Conservation (phyloP, 2,888 invertebrate species). For the Silvanus unidentatus region DNA sequence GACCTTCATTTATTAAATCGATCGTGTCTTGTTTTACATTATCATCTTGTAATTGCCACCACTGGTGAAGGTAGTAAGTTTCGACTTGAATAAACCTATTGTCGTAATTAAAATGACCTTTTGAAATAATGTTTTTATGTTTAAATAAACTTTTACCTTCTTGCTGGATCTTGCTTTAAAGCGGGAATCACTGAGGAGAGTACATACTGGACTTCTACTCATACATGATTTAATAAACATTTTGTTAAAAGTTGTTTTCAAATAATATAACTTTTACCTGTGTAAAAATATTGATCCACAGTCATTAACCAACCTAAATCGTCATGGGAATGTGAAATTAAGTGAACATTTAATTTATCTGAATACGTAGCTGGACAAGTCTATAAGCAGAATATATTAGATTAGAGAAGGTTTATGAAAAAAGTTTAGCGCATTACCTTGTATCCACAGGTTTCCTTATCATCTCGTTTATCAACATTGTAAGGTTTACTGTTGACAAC, state of each 20-base stretch:
- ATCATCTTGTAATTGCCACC: constrained; percentile 66
- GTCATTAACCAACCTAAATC: constrained; percentile 90
- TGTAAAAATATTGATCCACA: constrained; percentile 82
- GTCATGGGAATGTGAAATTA: constrained; percentile 80
- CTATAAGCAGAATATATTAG: constrained; percentile 1
- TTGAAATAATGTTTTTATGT: neutral
- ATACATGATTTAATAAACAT: neutral
- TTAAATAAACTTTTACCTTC: constrained; percentile 47
- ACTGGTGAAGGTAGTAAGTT: constrained; percentile 69
- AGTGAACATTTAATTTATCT: constrained; percentile 61
- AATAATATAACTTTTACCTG: neutral
- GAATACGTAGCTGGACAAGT: constrained; percentile 8
- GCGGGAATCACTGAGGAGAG: constrained; percentile 78
- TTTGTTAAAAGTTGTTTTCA: neutral
- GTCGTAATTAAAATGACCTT: neutral
- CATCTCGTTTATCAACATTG: too few relatives aligned
- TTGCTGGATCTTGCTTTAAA: constrained; percentile 61
- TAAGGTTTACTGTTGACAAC: neutral
- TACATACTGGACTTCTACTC: constrained; percentile 80
- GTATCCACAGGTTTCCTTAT: neutral
- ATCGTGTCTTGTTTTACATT: constrained; percentile 51
- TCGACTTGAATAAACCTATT: constrained; percentile 72
- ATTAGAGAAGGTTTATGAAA: neutral
- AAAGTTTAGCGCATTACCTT: constrained; percentile 32
- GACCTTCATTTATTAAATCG: constrained; percentile 53